Base-by-base conservation (phyloP, 2,797 vertebrate genomes). In the Sus cebifrons region DNA sequence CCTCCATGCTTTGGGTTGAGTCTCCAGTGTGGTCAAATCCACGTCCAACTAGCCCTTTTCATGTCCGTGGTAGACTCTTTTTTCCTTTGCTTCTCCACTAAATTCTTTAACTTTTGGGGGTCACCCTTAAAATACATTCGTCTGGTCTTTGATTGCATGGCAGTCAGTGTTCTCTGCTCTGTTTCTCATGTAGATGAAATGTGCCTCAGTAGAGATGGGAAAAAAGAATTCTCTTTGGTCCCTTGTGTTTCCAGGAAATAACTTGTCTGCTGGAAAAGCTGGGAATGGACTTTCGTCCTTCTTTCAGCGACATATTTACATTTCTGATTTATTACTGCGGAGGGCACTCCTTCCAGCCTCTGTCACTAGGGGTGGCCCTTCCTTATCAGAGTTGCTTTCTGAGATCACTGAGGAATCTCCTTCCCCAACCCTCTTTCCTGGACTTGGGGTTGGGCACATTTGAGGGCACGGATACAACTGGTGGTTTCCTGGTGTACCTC, bases 11-110 rank as follows among this genome's bases (percentile, higher is more conserved):
- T 60, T 71, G 44, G 27, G 73, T 58, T 27, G 75, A 10, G 71
- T 96, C 65, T 83, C 73, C 75, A 70, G 0, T 18, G 71, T 15
- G 81, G 81, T 95, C 71, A 86, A 91, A 89, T 67, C 62, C n/a
- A 62, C 6, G 62, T 18, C 65, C 68, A 5, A 77, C 4, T 12
- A 54, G 52, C 12, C 36, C 6, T 94, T 95, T 95, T 54, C 86
- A 54, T 14, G 68, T 65, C 20, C 85, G 62, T 21, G 87, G 92
- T 13, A 89, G 49, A 62, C 27, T 65, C n/a, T 40, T 36, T 91
- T 86, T 32, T 84, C 25, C 56, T 94, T 78, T 54, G 21, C 25
- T 86, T 95, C 14, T 83, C 67, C 25, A 32, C 32, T 52, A 15
- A 75, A 18, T 70, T 93, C 71, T 85, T 64, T 49, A 68, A 56